Evolutionary conservation across 2,113 vertebrate genomes (phyloP).

Genomic region (Mixornis gularis): DNA sequence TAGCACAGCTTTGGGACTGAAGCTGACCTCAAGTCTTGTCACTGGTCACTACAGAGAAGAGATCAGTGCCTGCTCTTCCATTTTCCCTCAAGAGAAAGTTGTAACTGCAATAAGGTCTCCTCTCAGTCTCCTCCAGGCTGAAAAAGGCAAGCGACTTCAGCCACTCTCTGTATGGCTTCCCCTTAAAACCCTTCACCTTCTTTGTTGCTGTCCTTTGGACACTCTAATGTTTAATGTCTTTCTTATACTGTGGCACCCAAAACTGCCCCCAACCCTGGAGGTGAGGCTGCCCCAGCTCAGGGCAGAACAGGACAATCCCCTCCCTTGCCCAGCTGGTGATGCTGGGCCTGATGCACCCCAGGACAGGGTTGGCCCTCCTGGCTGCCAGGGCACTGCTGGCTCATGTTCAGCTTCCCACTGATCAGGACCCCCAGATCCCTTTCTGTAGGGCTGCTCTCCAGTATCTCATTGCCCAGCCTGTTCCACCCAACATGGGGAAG

Average conservation of each 20-base stretch:
- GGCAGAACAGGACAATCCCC: neutral
- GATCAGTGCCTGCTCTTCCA: neutral
- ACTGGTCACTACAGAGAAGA: neutral
- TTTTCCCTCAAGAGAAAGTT: neutral
- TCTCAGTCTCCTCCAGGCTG: neutral
- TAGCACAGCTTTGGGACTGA: neutral
- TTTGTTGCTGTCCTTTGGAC: neutral
- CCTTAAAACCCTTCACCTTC: neutral
- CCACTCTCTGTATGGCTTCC: neutral
- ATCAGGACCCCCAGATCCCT: too few relatives aligned
- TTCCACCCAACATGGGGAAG: neutral
- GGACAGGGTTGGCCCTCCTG: fast-evolving
- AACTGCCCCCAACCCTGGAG: fast-evolving
- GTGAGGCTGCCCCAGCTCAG: fast-evolving
- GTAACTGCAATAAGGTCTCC: neutral
- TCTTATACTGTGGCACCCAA: neutral
- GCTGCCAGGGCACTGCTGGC: neutral
- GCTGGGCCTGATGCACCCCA: neutral
- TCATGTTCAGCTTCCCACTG: fast-evolving
- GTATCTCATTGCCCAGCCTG: neutral
- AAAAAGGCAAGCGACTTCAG: neutral
- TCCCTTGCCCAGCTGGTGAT: fast-evolving
- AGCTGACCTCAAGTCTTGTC: neutral
- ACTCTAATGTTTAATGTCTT: neutral
- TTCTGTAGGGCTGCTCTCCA: neutral